These are phyloP conservation scores for Silvanus unidentatus DNA, from an alignment of 2,888 invertebrate species.

Conservation along the genomic window DNA sequence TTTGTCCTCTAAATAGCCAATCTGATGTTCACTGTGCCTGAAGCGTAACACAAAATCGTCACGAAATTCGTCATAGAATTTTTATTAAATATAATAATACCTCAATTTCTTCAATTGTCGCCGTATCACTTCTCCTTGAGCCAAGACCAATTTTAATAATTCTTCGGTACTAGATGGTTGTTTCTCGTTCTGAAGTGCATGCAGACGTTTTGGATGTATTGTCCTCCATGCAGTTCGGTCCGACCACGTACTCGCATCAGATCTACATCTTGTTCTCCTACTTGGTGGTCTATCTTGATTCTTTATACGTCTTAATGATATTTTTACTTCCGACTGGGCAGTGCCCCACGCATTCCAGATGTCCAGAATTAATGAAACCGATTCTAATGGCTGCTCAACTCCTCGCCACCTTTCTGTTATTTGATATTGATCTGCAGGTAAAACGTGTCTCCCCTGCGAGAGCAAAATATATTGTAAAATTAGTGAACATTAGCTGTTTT, in stretches of 20 bases:
- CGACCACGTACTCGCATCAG: conserved; percentile 41
- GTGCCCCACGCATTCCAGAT: conserved; percentile 78
- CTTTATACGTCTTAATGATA: conserved; percentile 44
- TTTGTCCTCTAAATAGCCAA: conserved; percentile 71
- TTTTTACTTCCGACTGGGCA: conserved; percentile 57
- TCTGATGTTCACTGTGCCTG: conserved; percentile 60
- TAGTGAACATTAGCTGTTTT: not conserved
- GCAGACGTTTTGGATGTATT: conserved; percentile 45
- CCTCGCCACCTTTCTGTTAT: conserved; percentile 74
- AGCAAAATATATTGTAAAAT: conserved; percentile 15
- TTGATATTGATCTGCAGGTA: conserved; percentile 52
- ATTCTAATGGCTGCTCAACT: conserved; percentile 66
- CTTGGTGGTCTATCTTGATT: conserved; percentile 36
- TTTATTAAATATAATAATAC: conserved; percentile 22
- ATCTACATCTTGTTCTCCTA: conserved; percentile 38
- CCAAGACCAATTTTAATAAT: conserved; percentile 52
- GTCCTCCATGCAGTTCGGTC: conserved; percentile 43
- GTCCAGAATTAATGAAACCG: conserved; percentile 67
- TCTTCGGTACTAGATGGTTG: conserved; percentile 47
- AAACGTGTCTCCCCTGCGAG: conserved; percentile 39
- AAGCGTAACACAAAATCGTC: conserved; percentile 14
- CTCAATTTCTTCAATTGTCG: conserved; percentile 45
- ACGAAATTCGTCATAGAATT: not conserved
- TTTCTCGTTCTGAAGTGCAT: conserved; percentile 42
- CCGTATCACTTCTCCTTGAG: conserved; percentile 56